Conservation (phyloP, 2,797 vertebrate genomes). For the Emys orbicularis region DNA sequence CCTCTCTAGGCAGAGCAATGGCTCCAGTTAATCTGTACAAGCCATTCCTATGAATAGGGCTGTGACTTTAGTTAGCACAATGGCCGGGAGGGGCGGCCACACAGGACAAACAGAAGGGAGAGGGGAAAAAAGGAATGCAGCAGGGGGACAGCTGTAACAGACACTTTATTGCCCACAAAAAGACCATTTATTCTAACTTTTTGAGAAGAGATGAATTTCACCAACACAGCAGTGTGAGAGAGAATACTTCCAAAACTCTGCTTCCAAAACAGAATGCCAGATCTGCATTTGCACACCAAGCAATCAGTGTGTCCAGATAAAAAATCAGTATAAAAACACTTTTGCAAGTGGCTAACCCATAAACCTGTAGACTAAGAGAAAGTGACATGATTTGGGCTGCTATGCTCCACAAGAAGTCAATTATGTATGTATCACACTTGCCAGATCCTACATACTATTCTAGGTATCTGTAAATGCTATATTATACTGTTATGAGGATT, state of each 20-base stretch:
- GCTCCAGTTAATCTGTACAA: no score
- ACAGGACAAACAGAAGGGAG: no score
- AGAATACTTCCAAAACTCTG: not conserved
- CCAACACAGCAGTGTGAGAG: not conserved
- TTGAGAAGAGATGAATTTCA: not conserved
- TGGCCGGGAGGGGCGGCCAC: no score
- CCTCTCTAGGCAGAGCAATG: no score
- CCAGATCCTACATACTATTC: not conserved
- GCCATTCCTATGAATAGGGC: no score
- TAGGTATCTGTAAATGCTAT: not conserved
- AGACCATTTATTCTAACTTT: not conserved
- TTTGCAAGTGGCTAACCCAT: not conserved
- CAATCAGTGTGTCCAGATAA: not conserved
- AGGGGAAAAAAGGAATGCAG: no score
- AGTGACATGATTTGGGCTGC: not conserved
- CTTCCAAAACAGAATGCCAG: not conserved
- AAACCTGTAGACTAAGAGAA: not conserved
- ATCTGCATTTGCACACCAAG: not conserved
- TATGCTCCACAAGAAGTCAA: not conserved
- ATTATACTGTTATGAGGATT: not conserved
- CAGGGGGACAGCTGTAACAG: no score
- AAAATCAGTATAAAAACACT: not conserved
- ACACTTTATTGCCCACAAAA: not conserved
- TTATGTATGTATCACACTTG: not conserved
- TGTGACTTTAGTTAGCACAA: no score